These are phyloP conservation scores for Pelochelys cantorii DNA, from an alignment of 2,797 vertebrate species.

Conservation along the genomic window DNA sequence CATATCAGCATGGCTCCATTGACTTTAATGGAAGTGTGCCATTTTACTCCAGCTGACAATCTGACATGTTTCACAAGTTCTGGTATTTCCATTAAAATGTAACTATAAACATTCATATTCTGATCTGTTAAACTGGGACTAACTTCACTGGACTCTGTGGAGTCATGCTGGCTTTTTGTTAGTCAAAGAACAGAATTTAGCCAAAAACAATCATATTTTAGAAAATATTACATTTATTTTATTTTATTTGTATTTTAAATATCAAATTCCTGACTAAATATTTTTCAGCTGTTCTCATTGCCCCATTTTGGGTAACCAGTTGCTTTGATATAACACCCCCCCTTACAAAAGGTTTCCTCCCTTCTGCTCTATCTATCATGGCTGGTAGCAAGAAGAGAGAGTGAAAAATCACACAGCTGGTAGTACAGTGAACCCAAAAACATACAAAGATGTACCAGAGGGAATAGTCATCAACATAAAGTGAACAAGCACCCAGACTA, in stretches of 20 bases:
- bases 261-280: constrained; percentile 36
- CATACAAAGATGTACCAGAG: constrained; percentile 83
- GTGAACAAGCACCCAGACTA: constrained; percentile 86
- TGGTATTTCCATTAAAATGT: constrained; percentile 45
- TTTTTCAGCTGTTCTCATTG: constrained; percentile 65
- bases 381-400: constrained; percentile 76
- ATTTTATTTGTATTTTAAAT: background rate
- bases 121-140: constrained; percentile 40
- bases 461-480: constrained; percentile 86
- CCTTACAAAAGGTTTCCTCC: constrained; percentile 76
- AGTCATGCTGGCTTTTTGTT: background rate
- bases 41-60: constrained; percentile 74
- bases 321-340: constrained; percentile 80
- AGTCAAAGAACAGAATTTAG: constrained; percentile 37
- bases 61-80: constrained; percentile 75
- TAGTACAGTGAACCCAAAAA: constrained; percentile 85
- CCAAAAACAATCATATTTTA: constrained; percentile 43
- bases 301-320: constrained; percentile 75
- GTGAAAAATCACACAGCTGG: constrained; percentile 83
- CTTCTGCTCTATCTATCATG: constrained; percentile 78
- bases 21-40: constrained; percentile 75
- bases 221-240: constrained; percentile 20
- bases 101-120: constrained; percentile 41
- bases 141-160: constrained; percentile 18
- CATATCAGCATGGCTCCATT: constrained; percentile 76